phyloP scores from a whole-genome alignment of 23 tunicate species.

The Styela clava region DNA sequence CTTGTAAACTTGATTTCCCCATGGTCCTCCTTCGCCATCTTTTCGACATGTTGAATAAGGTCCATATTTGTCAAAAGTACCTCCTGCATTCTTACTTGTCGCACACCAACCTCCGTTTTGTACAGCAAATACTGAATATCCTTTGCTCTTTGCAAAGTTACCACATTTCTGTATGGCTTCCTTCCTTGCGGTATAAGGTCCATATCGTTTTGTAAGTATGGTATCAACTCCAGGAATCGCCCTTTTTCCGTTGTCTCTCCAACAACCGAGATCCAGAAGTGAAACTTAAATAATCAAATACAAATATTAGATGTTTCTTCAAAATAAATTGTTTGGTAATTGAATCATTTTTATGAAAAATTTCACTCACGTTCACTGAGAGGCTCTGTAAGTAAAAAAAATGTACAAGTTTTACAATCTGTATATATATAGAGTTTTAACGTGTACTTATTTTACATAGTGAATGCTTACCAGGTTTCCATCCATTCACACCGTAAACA shows the following conservation, averaged over 20 bases:
- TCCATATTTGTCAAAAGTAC: conserved; percentile 14
- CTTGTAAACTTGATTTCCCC: not conserved
- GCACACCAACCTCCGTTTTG: conserved; percentile 20
- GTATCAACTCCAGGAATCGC: conserved; percentile 13
- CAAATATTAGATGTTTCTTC: too few species aligned
- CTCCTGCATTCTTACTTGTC: not conserved
- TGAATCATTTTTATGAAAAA: too few species aligned
- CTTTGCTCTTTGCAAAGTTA: not conserved
- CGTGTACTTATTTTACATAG: too few species aligned
- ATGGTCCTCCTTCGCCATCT: not conserved
- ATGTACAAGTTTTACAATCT: too few species aligned
- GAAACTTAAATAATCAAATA: not conserved
- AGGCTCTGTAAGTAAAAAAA: too few species aligned
- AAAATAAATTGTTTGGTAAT: too few species aligned
- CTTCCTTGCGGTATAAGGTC: conserved; percentile 8
- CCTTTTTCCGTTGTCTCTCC: conserved; percentile 19
- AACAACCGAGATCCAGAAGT: conserved; percentile 17
- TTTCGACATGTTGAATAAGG: not conserved
- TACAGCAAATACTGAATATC: not conserved
- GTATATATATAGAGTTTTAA: too few species aligned
- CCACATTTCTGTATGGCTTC: conserved; percentile 26
- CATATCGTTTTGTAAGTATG: not conserved
- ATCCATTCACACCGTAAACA: conserved; percentile 10
- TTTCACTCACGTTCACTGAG: too few species aligned
- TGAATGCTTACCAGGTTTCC: not conserved